phyloP scores from a whole-genome alignment of 2,888 invertebrate genomes.

The Leptura quadrifasciata region DNA sequence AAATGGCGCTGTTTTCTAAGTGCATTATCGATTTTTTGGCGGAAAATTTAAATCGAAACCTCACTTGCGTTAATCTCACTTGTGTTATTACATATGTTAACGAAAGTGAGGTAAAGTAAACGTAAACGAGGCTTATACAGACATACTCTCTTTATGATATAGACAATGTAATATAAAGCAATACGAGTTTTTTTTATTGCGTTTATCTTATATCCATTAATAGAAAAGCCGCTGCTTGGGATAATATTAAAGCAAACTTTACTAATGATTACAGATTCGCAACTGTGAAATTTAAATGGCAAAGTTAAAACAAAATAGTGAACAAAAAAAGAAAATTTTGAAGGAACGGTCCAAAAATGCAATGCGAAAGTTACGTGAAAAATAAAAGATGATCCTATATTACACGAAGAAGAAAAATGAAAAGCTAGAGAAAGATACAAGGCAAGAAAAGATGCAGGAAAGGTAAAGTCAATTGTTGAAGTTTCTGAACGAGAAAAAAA shows the following conservation, averaged over 20 bases:
- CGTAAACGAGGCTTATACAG: neutral
- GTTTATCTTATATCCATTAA: neutral
- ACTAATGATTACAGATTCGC: no score
- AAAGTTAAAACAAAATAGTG: no score
- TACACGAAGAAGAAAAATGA: no score
- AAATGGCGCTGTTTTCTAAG: neutral
- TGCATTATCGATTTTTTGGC: neutral
- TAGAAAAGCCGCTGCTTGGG: neutral
- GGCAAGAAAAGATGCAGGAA: conserved; percentile 24
- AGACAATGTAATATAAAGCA: neutral
- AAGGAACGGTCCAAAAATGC: no score
- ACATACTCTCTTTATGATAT: neutral
- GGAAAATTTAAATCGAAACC: neutral
- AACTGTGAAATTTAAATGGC: no score
- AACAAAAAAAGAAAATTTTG: no score
- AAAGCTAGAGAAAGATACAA: no score
- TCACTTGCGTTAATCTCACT: neutral
- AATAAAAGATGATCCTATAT: no score
- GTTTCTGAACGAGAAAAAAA: conserved; percentile 33
- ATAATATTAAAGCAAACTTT: neutral
- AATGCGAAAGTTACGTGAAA: no score
- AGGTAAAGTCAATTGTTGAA: conserved; percentile 29
- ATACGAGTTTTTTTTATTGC: neutral
- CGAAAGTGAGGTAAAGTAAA: neutral
- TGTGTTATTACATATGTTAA: neutral